Conservation (phyloP, 2,113 vertebrate species). For the Pelecanus crispus region DNA sequence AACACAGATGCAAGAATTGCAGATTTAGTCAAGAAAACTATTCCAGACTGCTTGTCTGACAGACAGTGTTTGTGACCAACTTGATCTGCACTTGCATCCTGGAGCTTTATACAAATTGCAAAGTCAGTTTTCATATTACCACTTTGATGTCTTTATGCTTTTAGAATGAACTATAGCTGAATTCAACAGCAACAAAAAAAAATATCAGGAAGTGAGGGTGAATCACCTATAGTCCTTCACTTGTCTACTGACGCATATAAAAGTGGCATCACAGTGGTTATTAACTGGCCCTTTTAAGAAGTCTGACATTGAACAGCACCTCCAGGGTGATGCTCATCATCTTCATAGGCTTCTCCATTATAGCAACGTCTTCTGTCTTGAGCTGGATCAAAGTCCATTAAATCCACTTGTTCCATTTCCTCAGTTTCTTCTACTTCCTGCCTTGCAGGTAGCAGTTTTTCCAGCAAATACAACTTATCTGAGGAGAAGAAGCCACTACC, state of each 20-base stretch:
- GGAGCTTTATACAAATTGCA: slow-evolving; percentile 44
- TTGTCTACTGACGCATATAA: slow-evolving; percentile 35
- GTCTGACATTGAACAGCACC: slow-evolving; percentile 90
- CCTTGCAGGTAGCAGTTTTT: slow-evolving; percentile 80
- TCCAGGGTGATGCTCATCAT: slow-evolving; percentile 82
- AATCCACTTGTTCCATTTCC: slow-evolving; percentile 89
- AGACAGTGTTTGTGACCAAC: slow-evolving; percentile 9
- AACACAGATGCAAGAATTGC: slow-evolving; percentile 22
- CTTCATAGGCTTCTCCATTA: slow-evolving; percentile 78
- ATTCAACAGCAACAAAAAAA: slow-evolving; percentile 37
- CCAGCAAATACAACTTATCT: slow-evolving; percentile 81
- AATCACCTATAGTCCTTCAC: slow-evolving; percentile 46
- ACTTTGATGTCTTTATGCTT: slow-evolving; percentile 56
- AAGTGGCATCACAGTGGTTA: background rate
- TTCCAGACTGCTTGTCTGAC: background rate
- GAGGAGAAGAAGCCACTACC: slow-evolving; percentile 83
- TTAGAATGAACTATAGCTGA: slow-evolving; percentile 56
- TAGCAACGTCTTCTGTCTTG: slow-evolving; percentile 75
- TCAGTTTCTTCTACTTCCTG: slow-evolving; percentile 73
- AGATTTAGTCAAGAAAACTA: background rate
- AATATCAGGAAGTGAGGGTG: slow-evolving; percentile 50
- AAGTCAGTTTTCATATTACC: slow-evolving; percentile 45
- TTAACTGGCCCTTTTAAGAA: slow-evolving; percentile 69
- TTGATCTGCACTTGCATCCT: slow-evolving; percentile 35
- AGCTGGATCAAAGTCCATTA: slow-evolving; percentile 86